Evolutionary conservation across 2,888 invertebrate species (phyloP).

Genomic region (Linhomoeus sp.): DNA sequence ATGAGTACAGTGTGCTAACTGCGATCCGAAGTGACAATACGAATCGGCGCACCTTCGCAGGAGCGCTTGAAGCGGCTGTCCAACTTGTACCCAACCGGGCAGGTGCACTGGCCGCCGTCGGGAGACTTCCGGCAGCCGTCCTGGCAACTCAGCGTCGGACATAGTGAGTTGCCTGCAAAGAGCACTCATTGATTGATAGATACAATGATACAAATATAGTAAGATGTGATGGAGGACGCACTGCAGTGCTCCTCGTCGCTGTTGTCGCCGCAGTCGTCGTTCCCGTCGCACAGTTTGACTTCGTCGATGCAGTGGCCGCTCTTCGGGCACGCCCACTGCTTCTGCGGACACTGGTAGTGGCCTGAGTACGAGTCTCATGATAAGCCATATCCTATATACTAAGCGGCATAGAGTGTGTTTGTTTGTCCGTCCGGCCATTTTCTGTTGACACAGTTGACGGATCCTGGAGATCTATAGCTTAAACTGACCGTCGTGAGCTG

Average conservation of each 20-base stretch:
- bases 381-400: no score
- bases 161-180: constrained; percentile 48
- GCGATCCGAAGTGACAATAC: neutral
- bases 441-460: no score
- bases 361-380: no score
- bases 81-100: constrained; percentile 62
- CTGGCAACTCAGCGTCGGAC: constrained; percentile 64
- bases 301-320: constrained; percentile 79
- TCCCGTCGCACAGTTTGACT: constrained; percentile 82
- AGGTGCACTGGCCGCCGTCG: constrained; percentile 69
- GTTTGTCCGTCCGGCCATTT: no score
- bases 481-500: no score
- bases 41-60: constrained; percentile 43
- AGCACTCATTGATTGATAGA: no score
- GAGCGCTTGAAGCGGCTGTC: constrained; percentile 54
- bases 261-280: constrained; percentile 85
- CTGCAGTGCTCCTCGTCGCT: constrained; percentile 50
- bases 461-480: no score
- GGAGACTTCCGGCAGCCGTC: constrained; percentile 75
- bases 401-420: no score
- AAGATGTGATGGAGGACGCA: no score
- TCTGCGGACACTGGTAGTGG: constrained; percentile 7
- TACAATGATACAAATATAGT: no score
- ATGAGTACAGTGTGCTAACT: neutral
- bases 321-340: constrained; percentile 15